Conservation (phyloP, 1,140 invertebrate species). For the Zaprionus taronus region DNA sequence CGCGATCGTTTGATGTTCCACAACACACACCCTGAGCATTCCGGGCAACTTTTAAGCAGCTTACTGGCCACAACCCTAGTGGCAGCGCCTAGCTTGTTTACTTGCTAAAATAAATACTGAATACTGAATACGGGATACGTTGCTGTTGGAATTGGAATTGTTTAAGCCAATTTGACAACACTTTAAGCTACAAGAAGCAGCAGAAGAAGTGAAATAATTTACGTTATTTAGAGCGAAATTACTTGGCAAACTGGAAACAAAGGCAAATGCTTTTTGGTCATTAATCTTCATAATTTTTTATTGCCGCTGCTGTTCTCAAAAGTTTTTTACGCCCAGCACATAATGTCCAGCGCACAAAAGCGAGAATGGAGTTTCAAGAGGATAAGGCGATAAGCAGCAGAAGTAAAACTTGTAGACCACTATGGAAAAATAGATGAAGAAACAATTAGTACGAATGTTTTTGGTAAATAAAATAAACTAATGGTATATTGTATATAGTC, state of each 20-base stretch:
- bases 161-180: slow-evolving; percentile 21
- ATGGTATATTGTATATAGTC: background rate
- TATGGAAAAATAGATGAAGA: background rate
- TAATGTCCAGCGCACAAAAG: background rate
- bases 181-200: slow-evolving; percentile 19
- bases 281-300: slow-evolving; percentile 75
- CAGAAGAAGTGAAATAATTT: slow-evolving; percentile 39
- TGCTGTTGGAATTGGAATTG: slow-evolving; percentile 7
- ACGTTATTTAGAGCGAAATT: slow-evolving; percentile 37
- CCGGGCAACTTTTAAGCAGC: slow-evolving; percentile 62
- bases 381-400: slow-evolving; percentile 2
- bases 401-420: background rate
- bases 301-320: slow-evolving; percentile 37
- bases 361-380: slow-evolving; percentile 3
- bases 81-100: slow-evolving; percentile 34
- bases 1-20: slow-evolving; percentile 65
- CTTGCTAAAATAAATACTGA: slow-evolving; percentile 55
- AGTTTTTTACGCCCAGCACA: slow-evolving; percentile 15
- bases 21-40: slow-evolving; percentile 30
- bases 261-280: slow-evolving; percentile 41
- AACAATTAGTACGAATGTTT: background rate
- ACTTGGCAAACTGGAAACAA: slow-evolving; percentile 30
- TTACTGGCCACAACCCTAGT: slow-evolving; percentile 38
- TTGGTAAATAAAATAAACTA: background rate
- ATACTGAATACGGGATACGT: background rate